Conservation (phyloP, 1,140 invertebrate genomes). For the Vollenhovia emeryi region DNA sequence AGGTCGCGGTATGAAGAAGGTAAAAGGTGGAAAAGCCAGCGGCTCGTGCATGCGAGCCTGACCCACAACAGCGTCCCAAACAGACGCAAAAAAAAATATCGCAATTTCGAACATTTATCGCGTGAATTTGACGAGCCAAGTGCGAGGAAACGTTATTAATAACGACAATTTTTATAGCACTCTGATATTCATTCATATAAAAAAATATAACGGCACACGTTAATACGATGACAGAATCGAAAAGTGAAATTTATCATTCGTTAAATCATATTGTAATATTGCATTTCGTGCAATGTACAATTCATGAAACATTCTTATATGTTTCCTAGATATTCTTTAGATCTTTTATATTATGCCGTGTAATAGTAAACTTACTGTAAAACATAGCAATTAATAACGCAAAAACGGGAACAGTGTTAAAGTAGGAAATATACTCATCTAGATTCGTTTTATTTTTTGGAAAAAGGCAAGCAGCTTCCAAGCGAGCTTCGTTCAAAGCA, state of each 20-base stretch:
- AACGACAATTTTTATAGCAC: neutral
- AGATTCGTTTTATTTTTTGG: slow-evolving; percentile 41
- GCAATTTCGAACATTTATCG: neutral
- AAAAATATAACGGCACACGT: neutral
- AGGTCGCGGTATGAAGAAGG: slow-evolving; percentile 56
- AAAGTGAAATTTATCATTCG: neutral
- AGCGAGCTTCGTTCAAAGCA: slow-evolving; percentile 39
- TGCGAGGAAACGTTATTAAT: neutral
- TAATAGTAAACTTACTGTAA: neutral
- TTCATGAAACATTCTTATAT: neutral
- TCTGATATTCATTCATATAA: neutral
- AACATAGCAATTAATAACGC: slow-evolving; percentile 30
- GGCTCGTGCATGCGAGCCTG: slow-evolving; percentile 10
- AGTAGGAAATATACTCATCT: slow-evolving; percentile 27
- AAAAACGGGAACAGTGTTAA: slow-evolving; percentile 14
- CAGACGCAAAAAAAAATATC: slow-evolving; percentile 22
- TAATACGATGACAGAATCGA: neutral
- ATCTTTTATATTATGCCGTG: neutral
- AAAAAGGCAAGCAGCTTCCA: slow-evolving; percentile 24
- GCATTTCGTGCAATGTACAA: neutral
- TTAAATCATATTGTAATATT: neutral
- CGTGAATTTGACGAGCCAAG: neutral
- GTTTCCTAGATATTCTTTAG: neutral
- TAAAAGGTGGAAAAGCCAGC: slow-evolving; percentile 47
- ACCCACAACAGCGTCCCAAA: neutral